Evolutionary conservation across 2,113 vertebrate genomes (phyloP).

Genomic region (Semnornis frantzii): DNA sequence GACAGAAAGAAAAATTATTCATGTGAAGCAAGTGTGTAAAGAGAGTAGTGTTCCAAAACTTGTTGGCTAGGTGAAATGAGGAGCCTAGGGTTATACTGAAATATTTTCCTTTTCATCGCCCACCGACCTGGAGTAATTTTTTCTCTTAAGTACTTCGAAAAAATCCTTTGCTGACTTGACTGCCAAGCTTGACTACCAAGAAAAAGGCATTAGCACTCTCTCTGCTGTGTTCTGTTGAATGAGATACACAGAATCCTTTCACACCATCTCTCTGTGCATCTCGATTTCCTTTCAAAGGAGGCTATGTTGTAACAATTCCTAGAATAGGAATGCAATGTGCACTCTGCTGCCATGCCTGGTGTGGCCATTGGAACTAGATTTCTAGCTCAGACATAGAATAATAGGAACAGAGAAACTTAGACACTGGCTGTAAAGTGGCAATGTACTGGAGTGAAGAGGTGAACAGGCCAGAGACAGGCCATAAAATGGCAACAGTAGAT

Average conservation of each 20-base stretch:
- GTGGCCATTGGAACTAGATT: too few species aligned
- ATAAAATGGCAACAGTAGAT: too few species aligned
- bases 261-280: background rate
- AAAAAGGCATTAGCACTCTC: background rate
- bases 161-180: background rate
- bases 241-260: too few species aligned
- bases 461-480: too few species aligned
- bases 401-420: too few species aligned
- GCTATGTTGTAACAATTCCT: background rate
- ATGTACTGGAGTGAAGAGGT: too few species aligned
- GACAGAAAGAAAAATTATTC: background rate
- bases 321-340: background rate
- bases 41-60: background rate
- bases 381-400: too few species aligned
- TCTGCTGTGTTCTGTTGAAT: background rate
- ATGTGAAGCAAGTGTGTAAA: background rate
- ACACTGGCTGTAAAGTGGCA: too few species aligned
- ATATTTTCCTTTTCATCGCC: background rate
- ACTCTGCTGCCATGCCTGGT: background rate
- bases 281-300: background rate
- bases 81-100: background rate
- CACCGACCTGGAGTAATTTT: background rate
- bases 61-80: background rate
- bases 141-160: background rate
- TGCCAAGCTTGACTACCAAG: background rate